Percentiles rank a stretch among this genome's conserved stretches.
Evolutionary conservation across 2,797 vertebrate genomes (phyloP).

Genomic region (Pipistrellus kuhlii): DNA sequence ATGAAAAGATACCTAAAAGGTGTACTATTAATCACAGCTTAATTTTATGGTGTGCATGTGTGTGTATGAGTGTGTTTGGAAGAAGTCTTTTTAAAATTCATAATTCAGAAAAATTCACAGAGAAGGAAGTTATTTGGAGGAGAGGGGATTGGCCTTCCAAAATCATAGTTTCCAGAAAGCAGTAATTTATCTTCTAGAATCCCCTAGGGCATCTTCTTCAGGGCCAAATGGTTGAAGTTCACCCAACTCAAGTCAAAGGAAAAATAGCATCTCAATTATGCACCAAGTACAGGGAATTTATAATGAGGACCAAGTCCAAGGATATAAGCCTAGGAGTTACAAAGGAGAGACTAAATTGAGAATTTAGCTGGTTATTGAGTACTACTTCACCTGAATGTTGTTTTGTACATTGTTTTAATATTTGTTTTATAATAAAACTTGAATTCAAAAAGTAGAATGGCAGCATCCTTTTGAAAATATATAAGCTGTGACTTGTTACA

Average conservation of each 20-base stretch:
- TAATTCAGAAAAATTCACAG: neutral
- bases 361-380: neutral
- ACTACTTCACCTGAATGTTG: conserved; percentile 1
- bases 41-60: neutral
- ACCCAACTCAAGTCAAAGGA: neutral
- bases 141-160: neutral
- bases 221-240: neutral
- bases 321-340: neutral
- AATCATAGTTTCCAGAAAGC: neutral
- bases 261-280: neutral
- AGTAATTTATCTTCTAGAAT: conserved; percentile 49
- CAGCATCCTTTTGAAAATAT: conserved; percentile 50
- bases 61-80: neutral
- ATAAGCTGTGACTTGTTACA: conserved; percentile 43
- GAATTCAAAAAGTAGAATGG: conserved; percentile 48
- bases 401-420: neutral
- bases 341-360: neutral
- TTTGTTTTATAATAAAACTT: conserved; percentile 34
- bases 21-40: neutral
- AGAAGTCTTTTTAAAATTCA: conserved; percentile 11
- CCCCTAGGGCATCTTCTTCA: neutral
- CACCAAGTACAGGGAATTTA: neutral
- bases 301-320: neutral
- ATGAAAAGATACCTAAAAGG: neutral
- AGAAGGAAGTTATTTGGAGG: neutral